Conservation (phyloP, 2,797 vertebrate genomes). For the Okamejei kenojei region DNA sequence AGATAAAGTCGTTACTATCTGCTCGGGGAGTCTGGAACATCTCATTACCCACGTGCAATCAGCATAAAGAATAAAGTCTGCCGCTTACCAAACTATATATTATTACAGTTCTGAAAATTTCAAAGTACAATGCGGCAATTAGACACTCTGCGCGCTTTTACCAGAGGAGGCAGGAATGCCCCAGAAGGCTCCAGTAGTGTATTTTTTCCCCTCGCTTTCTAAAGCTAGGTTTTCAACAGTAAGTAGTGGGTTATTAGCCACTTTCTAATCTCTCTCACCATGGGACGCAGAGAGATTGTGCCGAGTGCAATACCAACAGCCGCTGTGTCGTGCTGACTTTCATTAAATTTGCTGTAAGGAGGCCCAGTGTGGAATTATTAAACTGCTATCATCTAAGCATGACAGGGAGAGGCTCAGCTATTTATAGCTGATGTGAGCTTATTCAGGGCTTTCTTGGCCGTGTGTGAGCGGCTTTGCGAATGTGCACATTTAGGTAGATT, state of each 20-base stretch:
- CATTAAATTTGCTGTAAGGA: slow-evolving; percentile 78
- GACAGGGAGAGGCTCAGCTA: slow-evolving; percentile 55
- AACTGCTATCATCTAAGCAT: slow-evolving; percentile 57
- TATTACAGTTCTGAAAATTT: slow-evolving; percentile 41
- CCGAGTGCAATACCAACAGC: slow-evolving; percentile 63
- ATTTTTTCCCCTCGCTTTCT: slow-evolving; percentile 39
- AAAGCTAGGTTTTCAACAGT: slow-evolving; percentile 45
- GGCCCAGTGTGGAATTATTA: slow-evolving; percentile 67
- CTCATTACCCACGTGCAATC: slow-evolving; percentile 44
- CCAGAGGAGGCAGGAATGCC: slow-evolving; percentile 48
- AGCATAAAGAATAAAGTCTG: slow-evolving; percentile 46
- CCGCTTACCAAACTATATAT: slow-evolving; percentile 42
- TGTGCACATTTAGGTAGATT: background rate
- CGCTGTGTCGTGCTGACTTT: slow-evolving; percentile 69
- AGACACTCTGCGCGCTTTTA: slow-evolving; percentile 43
- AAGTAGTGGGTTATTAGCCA: slow-evolving; percentile 62
- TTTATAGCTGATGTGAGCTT: background rate
- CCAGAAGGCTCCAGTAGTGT: slow-evolving; percentile 42
- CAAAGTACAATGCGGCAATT: background rate
- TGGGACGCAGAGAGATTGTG: slow-evolving; percentile 54
- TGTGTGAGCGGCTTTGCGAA: background rate
- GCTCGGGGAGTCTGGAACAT: slow-evolving; percentile 46
- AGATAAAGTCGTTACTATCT: slow-evolving; percentile 52
- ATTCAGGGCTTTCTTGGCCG: background rate
- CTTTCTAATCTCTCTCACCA: slow-evolving; percentile 69